phyloP scores from a whole-genome alignment of 2,888 invertebrate species.

The Seira ritae region DNA sequence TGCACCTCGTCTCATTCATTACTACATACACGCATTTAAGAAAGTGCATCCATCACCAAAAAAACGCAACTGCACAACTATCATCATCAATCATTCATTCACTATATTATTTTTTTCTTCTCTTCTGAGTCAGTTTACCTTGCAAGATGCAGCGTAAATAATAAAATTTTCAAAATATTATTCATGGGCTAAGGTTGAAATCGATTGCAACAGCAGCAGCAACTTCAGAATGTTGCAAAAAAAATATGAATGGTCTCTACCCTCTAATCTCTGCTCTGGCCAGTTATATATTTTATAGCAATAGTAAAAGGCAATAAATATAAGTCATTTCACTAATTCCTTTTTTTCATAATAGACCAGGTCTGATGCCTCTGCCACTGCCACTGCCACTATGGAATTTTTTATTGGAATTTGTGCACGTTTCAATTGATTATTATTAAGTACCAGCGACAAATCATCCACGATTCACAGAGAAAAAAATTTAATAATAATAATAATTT shows the following conservation, averaged over 20 bases:
- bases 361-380: too few species aligned
- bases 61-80: too few species aligned
- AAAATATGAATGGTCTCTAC: not conserved
- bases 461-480: not conserved
- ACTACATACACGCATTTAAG: not conserved
- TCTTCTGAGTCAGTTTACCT: too few species aligned
- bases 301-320: not conserved
- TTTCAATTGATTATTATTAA: not conserved
- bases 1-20: not conserved
- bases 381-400: too few species aligned
- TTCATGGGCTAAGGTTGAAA: constrained; percentile 4
- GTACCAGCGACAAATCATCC: too few species aligned
- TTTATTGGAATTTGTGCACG: not conserved
- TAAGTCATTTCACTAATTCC: not conserved
- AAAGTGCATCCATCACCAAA: not conserved
- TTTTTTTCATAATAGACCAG: constrained; percentile 11
- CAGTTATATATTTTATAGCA: not conserved
- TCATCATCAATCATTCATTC: too few species aligned
- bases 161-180: not conserved
- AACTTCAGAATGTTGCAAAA: constrained; percentile 12
- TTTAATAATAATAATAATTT: not conserved
- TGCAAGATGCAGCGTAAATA: not conserved
- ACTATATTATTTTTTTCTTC: too few species aligned
- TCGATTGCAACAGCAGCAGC: not conserved
- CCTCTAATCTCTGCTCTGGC: not conserved